Evolutionary conservation across 1,140 invertebrate genomes (phyloP).

Genomic region (Drosophila lacertosa): DNA sequence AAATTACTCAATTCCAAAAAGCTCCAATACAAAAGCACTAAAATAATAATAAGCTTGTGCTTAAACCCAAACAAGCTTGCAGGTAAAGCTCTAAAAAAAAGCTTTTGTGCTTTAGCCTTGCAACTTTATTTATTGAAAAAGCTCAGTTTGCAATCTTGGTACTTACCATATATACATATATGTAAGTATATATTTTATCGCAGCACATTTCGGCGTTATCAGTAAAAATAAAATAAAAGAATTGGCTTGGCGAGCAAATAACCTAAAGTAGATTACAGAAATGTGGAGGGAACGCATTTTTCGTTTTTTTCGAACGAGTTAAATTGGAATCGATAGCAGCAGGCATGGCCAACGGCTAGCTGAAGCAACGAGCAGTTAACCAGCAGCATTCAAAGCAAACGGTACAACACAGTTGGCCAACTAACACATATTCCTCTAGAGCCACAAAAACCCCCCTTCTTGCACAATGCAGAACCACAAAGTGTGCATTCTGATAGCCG

Average conservation of each 20-base stretch:
- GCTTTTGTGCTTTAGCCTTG: background rate
- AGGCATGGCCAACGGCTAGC: conserved; percentile 14
- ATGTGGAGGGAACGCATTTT: conserved; percentile 18
- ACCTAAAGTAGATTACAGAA: conserved; percentile 49
- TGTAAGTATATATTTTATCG: conserved; percentile 40
- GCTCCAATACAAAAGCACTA: background rate
- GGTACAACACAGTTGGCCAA: conserved; percentile 4
- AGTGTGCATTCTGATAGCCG: conserved; percentile 21
- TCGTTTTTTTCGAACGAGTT: conserved; percentile 20
- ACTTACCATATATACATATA: conserved; percentile 15
- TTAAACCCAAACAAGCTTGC: background rate
- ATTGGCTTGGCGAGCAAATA: conserved; percentile 27
- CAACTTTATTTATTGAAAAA: background rate
- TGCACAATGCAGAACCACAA: conserved; percentile 16
- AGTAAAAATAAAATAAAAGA: too few species aligned
- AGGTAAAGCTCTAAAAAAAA: background rate
- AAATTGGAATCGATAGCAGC: conserved; percentile 48
- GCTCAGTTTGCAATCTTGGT: conserved; percentile 10
- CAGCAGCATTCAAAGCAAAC: conserved; percentile 20
- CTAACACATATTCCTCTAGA: too few species aligned
- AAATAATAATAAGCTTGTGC: background rate
- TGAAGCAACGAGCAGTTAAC: conserved; percentile 35
- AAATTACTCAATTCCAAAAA: background rate
- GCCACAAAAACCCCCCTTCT: background rate
- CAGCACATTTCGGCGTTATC: conserved; percentile 55